These are phyloP conservation scores for Pilophorus perplexus DNA, from an alignment of 2,888 invertebrate genomes.

Conservation along the genomic window DNA sequence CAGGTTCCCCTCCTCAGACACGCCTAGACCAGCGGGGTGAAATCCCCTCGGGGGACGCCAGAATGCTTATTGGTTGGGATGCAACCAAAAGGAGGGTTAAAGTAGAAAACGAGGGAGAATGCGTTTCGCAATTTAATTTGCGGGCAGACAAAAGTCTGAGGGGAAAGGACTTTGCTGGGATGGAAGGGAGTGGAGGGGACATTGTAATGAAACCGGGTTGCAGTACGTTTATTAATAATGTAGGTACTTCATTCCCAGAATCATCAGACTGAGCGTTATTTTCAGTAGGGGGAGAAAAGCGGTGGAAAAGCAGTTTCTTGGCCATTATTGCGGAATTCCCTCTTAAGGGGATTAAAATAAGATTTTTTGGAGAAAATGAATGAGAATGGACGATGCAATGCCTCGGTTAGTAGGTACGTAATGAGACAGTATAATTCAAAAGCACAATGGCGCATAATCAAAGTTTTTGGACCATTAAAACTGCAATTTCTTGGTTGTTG, in stretches of 20 bases:
- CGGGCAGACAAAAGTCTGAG: slow-evolving; percentile 13
- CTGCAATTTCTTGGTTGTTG: no score
- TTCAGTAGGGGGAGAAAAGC: not conserved
- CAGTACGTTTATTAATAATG: slow-evolving; percentile 25
- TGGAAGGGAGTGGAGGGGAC: no score
- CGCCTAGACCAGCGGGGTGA: no score
- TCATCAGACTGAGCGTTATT: slow-evolving; percentile 10
- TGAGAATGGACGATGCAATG: slow-evolving; percentile 4
- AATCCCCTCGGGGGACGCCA: no score
- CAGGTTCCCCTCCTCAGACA: no score
- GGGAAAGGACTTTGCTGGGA: no score
- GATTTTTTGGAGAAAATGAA: slow-evolving; percentile 4
- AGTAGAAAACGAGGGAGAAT: slow-evolving; percentile 16
- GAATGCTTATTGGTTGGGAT: no score
- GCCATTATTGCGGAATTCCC: not conserved
- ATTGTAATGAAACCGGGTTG: slow-evolving; percentile 20
- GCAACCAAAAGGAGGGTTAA: slow-evolving; percentile 21
- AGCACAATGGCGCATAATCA: no score
- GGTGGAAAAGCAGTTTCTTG: not conserved
- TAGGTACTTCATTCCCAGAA: slow-evolving; percentile 25
- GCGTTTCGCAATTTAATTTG: slow-evolving; percentile 22
- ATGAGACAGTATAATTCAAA: no score
- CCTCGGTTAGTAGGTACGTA: no score
- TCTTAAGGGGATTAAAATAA: not conserved
- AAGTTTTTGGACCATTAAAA: no score